Percentiles rank a stretch among this genome's conserved stretches.
These are phyloP conservation scores for Hoplostethus atlanticus DNA, from an alignment of 2,797 vertebrate genomes.

Conservation along the genomic window DNA sequence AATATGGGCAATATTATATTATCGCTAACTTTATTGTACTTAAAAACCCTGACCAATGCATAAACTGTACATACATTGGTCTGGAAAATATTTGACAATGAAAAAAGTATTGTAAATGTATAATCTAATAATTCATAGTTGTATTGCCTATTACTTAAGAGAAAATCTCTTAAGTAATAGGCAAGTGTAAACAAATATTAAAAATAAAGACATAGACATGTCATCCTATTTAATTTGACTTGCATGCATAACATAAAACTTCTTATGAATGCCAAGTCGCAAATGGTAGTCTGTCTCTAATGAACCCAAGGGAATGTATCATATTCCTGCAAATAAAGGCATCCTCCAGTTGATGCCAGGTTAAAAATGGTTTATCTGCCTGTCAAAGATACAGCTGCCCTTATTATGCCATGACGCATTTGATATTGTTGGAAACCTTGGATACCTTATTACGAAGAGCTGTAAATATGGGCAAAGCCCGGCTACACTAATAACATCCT, in stretches of 20 bases:
- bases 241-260: conserved; percentile 13
- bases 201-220: background rate
- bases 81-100: background rate
- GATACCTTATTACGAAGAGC: conserved; percentile 32
- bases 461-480: conserved; percentile 72
- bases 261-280: conserved; percentile 8
- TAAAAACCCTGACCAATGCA: background rate
- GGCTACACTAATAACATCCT: conserved; percentile 37
- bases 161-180: too few species aligned
- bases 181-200: conserved; percentile 2
- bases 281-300: background rate
- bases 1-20: too few species aligned
- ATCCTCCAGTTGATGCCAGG: conserved; percentile 37
- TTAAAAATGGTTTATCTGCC: conserved; percentile 47
- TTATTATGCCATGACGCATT: conserved; percentile 67
- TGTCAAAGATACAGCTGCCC: conserved; percentile 43
- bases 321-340: conserved; percentile 41
- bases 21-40: background rate
- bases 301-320: conserved; percentile 28
- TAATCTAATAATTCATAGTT: background rate
- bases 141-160: too few species aligned
- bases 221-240: background rate
- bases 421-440: conserved; percentile 59
- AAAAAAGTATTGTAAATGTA: conserved; percentile 14
- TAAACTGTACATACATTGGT: background rate